Evolutionary conservation across 1,140 invertebrate genomes (phyloP).

Genomic region (Tetragnatha versicolor): DNA sequence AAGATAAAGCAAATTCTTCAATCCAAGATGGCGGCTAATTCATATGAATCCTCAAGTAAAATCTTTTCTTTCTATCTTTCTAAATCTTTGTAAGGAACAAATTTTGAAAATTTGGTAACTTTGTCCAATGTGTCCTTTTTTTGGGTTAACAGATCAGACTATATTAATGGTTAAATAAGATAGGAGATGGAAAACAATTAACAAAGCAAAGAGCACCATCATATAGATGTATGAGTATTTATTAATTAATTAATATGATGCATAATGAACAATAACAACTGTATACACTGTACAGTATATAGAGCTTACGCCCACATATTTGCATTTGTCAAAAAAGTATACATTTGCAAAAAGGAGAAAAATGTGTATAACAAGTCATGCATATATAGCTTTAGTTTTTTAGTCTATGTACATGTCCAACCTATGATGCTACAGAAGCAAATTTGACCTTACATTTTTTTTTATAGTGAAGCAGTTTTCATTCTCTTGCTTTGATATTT

Average conservation of each 20-base stretch:
- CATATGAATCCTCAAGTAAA: too few species aligned
- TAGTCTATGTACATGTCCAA: constrained; percentile 49
- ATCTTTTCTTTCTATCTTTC: too few species aligned
- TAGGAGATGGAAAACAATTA: too few species aligned
- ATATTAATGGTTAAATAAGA: not conserved
- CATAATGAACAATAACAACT: constrained; percentile 56
- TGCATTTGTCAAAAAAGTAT: constrained; percentile 51
- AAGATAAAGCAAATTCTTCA: too few species aligned
- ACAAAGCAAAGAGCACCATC: too few species aligned
- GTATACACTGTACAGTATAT: constrained; percentile 55
- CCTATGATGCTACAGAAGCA: constrained; percentile 44
- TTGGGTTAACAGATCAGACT: not conserved
- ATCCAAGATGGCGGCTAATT: too few species aligned
- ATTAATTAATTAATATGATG: constrained; percentile 55
- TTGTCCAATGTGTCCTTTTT: not conserved
- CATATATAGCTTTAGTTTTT: constrained; percentile 47
- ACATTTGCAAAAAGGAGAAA: constrained; percentile 56
- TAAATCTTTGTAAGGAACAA: too few species aligned
- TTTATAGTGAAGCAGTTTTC: not conserved
- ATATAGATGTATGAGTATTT: constrained; percentile 51
- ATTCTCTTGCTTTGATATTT: not conserved
- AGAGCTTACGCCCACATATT: constrained; percentile 49
- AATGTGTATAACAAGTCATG: constrained; percentile 55
- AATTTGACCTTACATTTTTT: constrained; percentile 32
- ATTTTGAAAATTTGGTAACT: too few species aligned